Conservation (phyloP, 2,797 vertebrate genomes). For the Muscicapa comitata region DNA sequence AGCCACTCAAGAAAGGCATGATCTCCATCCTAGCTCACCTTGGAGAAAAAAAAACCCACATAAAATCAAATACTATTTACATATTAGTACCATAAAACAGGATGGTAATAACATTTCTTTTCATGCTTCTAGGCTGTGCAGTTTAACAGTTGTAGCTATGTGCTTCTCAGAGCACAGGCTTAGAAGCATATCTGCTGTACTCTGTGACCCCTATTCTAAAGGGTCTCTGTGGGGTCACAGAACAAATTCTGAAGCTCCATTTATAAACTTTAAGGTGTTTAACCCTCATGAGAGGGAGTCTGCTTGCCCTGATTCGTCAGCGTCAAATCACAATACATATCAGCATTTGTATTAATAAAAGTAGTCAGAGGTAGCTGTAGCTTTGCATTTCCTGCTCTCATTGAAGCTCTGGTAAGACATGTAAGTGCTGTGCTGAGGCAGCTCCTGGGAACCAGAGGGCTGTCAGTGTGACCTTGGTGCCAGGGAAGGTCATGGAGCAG, state of each 20-base stretch:
- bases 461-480: rapidly evolving
- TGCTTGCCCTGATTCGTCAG: background rate
- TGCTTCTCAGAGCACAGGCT: background rate
- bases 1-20: background rate
- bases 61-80: background rate
- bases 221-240: background rate
- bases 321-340: background rate
- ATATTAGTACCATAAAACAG: background rate
- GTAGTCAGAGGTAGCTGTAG: background rate
- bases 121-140: background rate
- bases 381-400: background rate
- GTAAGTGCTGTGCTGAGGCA: background rate
- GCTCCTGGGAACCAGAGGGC: background rate
- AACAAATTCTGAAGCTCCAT: background rate
- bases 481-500: background rate
- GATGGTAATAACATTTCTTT: background rate
- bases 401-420: background rate
- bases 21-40: background rate
- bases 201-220: background rate
- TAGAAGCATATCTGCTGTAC: background rate
- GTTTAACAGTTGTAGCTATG: background rate
- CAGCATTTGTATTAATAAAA: background rate
- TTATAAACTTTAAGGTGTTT: background rate
- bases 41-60: background rate
- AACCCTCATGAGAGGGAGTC: background rate